Percentiles rank a stretch among this genome's conserved stretches.
Conservation (phyloP, 2,113 vertebrate species). For the Scortum barcoo region DNA sequence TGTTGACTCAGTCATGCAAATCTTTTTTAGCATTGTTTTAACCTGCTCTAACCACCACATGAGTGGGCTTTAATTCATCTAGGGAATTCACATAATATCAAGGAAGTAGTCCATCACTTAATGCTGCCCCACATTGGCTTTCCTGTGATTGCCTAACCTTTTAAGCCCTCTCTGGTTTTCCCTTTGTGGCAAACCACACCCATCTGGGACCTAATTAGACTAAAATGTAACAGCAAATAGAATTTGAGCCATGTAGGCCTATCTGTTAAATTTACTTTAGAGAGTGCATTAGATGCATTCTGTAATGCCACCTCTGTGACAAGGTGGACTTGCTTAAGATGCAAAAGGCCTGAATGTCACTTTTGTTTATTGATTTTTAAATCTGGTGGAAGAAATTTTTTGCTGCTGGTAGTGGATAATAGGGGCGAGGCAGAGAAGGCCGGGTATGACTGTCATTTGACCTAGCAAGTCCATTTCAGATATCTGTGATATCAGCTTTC, state of each 20-base stretch:
- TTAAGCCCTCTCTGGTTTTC: conserved; percentile 19
- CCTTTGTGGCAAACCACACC: conserved; percentile 57
- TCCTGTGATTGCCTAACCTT: conserved; percentile 58
- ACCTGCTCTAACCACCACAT: conserved; percentile 13
- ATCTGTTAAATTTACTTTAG: conserved; percentile 60
- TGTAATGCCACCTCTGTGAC: conserved; percentile 51
- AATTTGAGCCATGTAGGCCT: conserved; percentile 32
- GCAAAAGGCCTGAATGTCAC: conserved; percentile 75
- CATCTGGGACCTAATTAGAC: conserved; percentile 59
- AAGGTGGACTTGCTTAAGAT: conserved; percentile 67
- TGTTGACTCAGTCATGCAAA: conserved; percentile 35
- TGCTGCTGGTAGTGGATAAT: conserved; percentile 23
- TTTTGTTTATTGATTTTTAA: conserved; percentile 81
- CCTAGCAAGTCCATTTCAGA: conserved; percentile 61
- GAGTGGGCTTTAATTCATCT: conserved; percentile 46
- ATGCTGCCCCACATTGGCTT: conserved; percentile 40
- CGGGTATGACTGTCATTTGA: conserved; percentile 54
- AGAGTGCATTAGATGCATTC: conserved; percentile 56
- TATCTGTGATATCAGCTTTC: conserved; percentile 39
- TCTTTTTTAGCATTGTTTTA: conserved; percentile 19
- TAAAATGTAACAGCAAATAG: conserved; percentile 63
- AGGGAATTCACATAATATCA: conserved; percentile 55
- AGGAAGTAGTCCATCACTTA: conserved; percentile 62
- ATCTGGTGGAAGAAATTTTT: conserved; percentile 66
- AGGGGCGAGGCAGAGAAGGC: background rate